phyloP scores from a whole-genome alignment of 2,797 vertebrate species.

The Onychomys leucogaster region DNA sequence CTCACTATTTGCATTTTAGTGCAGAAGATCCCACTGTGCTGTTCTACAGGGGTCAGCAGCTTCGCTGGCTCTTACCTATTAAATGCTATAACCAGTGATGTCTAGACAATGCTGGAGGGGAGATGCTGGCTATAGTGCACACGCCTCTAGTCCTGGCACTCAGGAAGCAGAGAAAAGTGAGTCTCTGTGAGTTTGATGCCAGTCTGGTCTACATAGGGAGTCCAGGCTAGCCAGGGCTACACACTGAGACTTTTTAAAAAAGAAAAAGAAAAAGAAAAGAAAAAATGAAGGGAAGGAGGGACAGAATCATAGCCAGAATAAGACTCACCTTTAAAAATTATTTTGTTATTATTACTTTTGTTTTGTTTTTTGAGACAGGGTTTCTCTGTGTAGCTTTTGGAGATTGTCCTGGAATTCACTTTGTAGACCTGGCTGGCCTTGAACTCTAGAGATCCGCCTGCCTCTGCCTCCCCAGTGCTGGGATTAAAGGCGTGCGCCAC shows the following conservation, averaged over 20 bases:
- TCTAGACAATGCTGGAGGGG: conserved; percentile 7
- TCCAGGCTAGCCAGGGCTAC: neutral
- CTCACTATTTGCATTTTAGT: neutral
- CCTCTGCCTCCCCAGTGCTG: too few relatives aligned
- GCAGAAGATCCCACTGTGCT: neutral
- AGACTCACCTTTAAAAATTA: neutral
- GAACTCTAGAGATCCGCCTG: too few relatives aligned
- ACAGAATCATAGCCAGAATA: neutral
- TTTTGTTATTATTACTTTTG: too few relatives aligned
- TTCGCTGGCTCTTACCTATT: neutral
- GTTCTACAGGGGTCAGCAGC: neutral
- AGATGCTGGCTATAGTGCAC: neutral
- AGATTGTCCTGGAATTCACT: too few relatives aligned
- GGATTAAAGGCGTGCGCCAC: too few relatives aligned
- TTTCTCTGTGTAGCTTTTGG: too few relatives aligned
- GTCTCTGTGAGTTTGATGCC: neutral
- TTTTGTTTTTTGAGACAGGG: too few relatives aligned
- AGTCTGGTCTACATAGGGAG: neutral
- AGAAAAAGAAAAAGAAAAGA: neutral
- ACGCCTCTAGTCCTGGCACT: neutral
- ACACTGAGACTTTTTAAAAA: neutral
- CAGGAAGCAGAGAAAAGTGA: neutral
- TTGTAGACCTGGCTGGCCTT: too few relatives aligned
- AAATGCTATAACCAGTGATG: neutral
- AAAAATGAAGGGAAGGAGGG: neutral